phyloP scores from a whole-genome alignment of 92 coral and sea anemone species.

The Siderastrea siderea region DNA sequence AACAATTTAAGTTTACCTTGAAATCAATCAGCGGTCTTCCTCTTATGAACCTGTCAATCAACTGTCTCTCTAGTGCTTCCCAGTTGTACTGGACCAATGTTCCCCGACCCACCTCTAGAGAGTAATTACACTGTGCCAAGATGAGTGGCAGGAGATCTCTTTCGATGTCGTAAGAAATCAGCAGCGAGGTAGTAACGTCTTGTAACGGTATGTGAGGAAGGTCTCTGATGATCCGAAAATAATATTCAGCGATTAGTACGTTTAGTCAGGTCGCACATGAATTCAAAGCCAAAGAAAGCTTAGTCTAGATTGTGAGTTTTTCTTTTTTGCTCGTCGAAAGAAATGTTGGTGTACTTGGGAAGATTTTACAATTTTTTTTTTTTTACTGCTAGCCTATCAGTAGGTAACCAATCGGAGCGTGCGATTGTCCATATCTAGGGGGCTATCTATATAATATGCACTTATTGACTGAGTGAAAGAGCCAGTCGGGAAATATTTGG shows the following conservation, averaged over 20 bases:
- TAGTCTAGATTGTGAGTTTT: too few relatives aligned
- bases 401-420: too few relatives aligned
- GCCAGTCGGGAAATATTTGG: too few relatives aligned
- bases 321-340: background rate
- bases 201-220: slow-evolving; percentile 59
- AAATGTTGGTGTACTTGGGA: too few relatives aligned
- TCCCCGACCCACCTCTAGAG: slow-evolving; percentile 87
- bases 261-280: background rate
- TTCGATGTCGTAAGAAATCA: slow-evolving; percentile 81
- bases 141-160: slow-evolving; percentile 83
- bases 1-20: slow-evolving; percentile 50
- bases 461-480: too few relatives aligned
- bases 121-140: slow-evolving; percentile 88
- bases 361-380: too few relatives aligned
- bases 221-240: slow-evolving; percentile 40
- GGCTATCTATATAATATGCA: too few relatives aligned
- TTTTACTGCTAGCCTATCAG: too few relatives aligned
- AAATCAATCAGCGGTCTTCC: slow-evolving; percentile 78
- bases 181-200: slow-evolving; percentile 75
- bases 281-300: too few relatives aligned
- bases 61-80: slow-evolving; percentile 86
- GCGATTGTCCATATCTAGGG: too few relatives aligned
- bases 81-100: slow-evolving; percentile 92
- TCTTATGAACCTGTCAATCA: slow-evolving; percentile 92
- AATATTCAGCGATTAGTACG: background rate